Base-by-base conservation (phyloP, 1,140 invertebrate species). In the Macrocentrus cingulum region DNA sequence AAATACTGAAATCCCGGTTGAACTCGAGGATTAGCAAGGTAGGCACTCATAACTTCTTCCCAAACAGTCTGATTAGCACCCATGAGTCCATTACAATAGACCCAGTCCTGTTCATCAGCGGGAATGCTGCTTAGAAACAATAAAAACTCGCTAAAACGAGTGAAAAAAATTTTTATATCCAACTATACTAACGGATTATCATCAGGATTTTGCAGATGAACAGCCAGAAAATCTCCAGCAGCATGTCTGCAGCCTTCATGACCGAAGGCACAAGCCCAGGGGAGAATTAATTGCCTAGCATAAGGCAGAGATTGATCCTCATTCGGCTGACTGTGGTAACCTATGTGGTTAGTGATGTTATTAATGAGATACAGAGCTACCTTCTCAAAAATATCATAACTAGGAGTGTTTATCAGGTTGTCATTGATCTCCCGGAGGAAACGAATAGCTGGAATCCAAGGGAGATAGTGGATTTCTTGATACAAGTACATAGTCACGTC, bases 191-290 rank as follows among this genome's bases (percentile, higher is more conserved):
- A 25, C 29, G 36, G n/a, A 39, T 49, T 39, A 3, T 23, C 32
- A 16, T 22, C 6, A 2, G 52, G 37, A 54, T 54, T 15, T 18
- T 45, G 1, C 0, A 54, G 16, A 29, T 32, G 22, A 4, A n/a
- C 15, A 4, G 20, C n/a, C 11, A 58, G 6, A 29, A 51, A 50
- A 1, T 15, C 18, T 1, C 6, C 8, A 20, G 56, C 56, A 29
- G 19, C n/a, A 13, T 18, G 8, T 15, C 23, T 34, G 39, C 56
- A 58, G 41, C 16, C 39, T 6, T 32, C 37, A 22, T 58, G 56
- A 15, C 46, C 56, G 5, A 58, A 51, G 29, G 22, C 23, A 36
- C 48, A 51, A 6, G 56, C 56, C 48, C 46, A 58, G 1, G 48
- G 37, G 6, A 58, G 36, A 44, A 58, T 23, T 18, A 11, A 1